Base-by-base conservation (phyloP, 2,888 invertebrate genomes). In the Masnerella sp. region DNA sequence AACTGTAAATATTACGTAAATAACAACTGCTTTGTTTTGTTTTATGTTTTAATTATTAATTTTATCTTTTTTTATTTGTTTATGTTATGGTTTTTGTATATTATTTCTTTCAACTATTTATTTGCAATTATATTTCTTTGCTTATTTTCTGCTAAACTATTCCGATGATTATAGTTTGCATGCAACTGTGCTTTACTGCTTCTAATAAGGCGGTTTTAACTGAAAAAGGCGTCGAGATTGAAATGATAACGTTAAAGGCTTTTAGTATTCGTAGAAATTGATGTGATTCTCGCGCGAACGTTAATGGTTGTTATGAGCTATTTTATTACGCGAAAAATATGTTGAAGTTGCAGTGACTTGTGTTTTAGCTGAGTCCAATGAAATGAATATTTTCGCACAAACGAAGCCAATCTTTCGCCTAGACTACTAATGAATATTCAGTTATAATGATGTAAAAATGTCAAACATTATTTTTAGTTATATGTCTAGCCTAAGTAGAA, bases 181-280 rank as follows among this genome's bases (percentile, higher is more conserved):
- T 25, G 7, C 12, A 38, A 38, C 12, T 51, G 11, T 34, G n/a
- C 34, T 34, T 28, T 20, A 8, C 11, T 38, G 12, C 12, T n/a
- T 12, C 17, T 14, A 12, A 40, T 18, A 1, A 49, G 32, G 32
- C 12, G n/a, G 5, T 18, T 49, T 49, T 11, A 32, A 32, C 11
- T 20, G 49, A 30, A 30, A 40, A 52, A 40, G 25, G n/a, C 38
- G 30, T 12, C 12, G 9, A 54, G 54, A 40, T 28, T 30, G 18
- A 3, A 22, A 20, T 2, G 40, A 54, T 40, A 40, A 40, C 3
- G 8, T 18, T 20, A 0, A n/a, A 36, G 34, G 4, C 12, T 36
- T 17, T 18, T 20, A 51, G 22, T 20, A 12, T 12, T 34, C 36
- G 22, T 5, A 34, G 36, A 32, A 52, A 38, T 52, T 54, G 54